Percentiles rank a stretch among this genome's conserved stretches.
Conservation (phyloP, 2,888 invertebrate genomes). For the Campoletis raptor region DNA sequence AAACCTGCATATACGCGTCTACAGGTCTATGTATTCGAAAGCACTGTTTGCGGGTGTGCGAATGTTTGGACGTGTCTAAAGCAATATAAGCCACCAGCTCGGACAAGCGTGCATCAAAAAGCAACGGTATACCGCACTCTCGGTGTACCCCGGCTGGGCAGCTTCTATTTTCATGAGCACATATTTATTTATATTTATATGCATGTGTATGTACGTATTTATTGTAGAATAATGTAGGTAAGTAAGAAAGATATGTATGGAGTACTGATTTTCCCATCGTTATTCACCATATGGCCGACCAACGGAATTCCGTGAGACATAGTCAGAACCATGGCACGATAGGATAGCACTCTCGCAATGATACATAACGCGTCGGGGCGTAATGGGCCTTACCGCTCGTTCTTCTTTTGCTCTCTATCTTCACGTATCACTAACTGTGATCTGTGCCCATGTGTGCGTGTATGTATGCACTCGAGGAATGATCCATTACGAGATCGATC, state of each 20-base stretch:
- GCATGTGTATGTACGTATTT: slow-evolving; percentile 16
- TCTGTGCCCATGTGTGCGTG: slow-evolving; percentile 26
- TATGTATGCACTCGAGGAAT: slow-evolving; percentile 67
- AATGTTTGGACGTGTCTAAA: slow-evolving; percentile 25
- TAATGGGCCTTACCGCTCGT: slow-evolving; percentile 78
- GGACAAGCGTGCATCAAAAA: slow-evolving; percentile 76
- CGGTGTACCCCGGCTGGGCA: slow-evolving; percentile 22
- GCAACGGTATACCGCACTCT: slow-evolving; percentile 77
- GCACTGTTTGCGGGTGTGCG: slow-evolving; percentile 48
- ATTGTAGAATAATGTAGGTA: slow-evolving; percentile 36
- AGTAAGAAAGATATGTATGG: slow-evolving; percentile 29
- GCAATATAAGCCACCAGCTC: slow-evolving; percentile 53
- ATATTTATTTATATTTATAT: slow-evolving; percentile 17
- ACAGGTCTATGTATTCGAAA: neutral
- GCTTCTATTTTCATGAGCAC: slow-evolving; percentile 35
- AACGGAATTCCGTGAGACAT: slow-evolving; percentile 71
- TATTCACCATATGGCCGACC: slow-evolving; percentile 74
- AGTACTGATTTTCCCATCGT: slow-evolving; percentile 79
- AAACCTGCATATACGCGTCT: slow-evolving; percentile 54
- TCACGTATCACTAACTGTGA: slow-evolving; percentile 44
- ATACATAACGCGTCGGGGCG: slow-evolving; percentile 80
- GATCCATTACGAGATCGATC: slow-evolving; percentile 73
- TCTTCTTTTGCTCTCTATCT: slow-evolving; percentile 65
- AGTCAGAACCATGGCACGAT: slow-evolving; percentile 63
- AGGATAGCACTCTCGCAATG: slow-evolving; percentile 75